A percentile compares a stretch with the other conserved stretches of the same genome.
These are phyloP conservation scores for Nyctereutes procyonoides DNA, from an alignment of 2,113 vertebrate genomes.

Conservation along the genomic window DNA sequence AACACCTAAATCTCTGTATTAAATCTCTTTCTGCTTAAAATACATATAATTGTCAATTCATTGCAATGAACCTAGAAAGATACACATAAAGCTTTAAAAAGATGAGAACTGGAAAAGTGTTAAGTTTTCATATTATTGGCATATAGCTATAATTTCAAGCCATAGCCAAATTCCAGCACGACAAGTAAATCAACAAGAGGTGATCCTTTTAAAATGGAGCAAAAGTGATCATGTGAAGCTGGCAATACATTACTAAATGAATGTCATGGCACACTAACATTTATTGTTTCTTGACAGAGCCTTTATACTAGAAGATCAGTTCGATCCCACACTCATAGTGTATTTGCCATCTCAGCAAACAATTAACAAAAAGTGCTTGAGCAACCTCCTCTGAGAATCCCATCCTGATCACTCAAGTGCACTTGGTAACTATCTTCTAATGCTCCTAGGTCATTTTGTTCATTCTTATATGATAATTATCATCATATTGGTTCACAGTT, in stretches of 20 bases:
- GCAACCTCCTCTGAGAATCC: not conserved
- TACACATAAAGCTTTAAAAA: slow-evolving; percentile 22
- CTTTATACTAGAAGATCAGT: not conserved
- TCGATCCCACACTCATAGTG: not conserved
- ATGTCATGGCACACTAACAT: not conserved
- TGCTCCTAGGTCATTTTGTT: not conserved
- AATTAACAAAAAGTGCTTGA: not conserved
- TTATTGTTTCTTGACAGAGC: not conserved
- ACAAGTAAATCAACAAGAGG: slow-evolving; percentile 15
- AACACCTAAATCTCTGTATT: not conserved
- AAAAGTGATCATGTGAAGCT: not conserved
- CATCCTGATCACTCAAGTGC: not conserved
- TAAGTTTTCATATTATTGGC: not conserved
- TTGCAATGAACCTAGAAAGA: not conserved
- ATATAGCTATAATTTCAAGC: not conserved
- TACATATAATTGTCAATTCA: not conserved
- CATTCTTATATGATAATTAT: not conserved
- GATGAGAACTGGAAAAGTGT: not conserved
- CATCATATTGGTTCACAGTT: not conserved
- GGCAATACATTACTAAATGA: not conserved
- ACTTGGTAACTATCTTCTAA: not conserved
- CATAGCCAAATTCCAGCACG: not conserved
- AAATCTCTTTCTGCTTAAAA: slow-evolving; percentile 10
- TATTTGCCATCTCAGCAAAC: not conserved
- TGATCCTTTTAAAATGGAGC: not conserved